Conservation (phyloP, 2,888 invertebrate species). For the Tetragonisca angustula region DNA sequence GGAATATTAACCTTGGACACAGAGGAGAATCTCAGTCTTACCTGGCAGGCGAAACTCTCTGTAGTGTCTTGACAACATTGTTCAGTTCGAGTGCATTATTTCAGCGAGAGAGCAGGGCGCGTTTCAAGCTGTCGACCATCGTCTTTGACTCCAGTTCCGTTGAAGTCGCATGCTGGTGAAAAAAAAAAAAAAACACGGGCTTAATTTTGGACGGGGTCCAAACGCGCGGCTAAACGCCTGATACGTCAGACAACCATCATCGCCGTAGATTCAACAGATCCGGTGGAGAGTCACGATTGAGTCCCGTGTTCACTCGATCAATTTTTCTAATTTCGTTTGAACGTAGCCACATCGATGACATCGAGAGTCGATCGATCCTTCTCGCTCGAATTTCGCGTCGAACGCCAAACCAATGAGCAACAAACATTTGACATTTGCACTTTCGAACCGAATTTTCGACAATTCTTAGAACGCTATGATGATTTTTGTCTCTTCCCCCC, state of each 20-base stretch:
- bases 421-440: no score
- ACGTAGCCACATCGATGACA: slow-evolving; percentile 24
- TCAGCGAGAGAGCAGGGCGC: background rate
- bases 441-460: background rate
- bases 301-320: slow-evolving; percentile 32
- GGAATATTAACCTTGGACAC: no score
- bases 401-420: background rate
- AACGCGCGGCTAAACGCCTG: slow-evolving; percentile 6
- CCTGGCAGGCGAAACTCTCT: background rate
- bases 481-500: no score
- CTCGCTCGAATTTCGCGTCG: background rate
- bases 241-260: slow-evolving; percentile 39
- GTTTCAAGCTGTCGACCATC: background rate
- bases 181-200: slow-evolving; percentile 25
- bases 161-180: slow-evolving; percentile 40
- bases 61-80: no score
- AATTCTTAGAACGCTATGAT: rapidly evolving
- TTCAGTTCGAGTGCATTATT: background rate
- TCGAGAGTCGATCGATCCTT: slow-evolving; percentile 11
- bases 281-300: slow-evolving; percentile 35
- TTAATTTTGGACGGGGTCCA: slow-evolving; percentile 51
- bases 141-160: background rate
- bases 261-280: slow-evolving; percentile 30
- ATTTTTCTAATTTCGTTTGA: slow-evolving; percentile 52
- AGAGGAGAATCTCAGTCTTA: background rate